Conservation (phyloP, 2,797 vertebrate species). For the Aulostomus chinensis region DNA sequence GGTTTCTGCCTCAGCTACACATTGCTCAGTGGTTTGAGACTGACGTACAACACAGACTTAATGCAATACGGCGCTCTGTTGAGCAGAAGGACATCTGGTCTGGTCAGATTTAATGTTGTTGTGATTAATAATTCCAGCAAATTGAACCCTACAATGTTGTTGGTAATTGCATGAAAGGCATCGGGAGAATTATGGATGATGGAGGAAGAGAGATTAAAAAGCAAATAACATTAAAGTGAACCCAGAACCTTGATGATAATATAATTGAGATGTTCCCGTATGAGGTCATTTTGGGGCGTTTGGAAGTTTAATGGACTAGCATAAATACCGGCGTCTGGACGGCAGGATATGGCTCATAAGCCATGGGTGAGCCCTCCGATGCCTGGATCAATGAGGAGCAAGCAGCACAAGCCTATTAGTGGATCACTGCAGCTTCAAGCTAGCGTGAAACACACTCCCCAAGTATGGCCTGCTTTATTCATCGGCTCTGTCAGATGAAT, state of each 20-base stretch:
- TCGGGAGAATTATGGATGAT: background rate
- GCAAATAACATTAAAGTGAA: slow-evolving; percentile 24
- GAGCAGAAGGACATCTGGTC: slow-evolving; percentile 38
- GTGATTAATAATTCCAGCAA: slow-evolving; percentile 32
- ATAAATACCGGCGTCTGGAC: slow-evolving; percentile 41
- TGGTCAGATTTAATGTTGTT: slow-evolving; percentile 30
- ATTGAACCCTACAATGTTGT: slow-evolving; percentile 24
- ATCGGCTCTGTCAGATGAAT: slow-evolving; percentile 70
- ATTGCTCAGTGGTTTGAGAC: slow-evolving; percentile 35
- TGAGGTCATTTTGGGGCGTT: slow-evolving; percentile 41
- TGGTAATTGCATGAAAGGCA: slow-evolving; percentile 12
- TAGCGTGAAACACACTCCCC: slow-evolving; percentile 37
- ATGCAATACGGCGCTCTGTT: slow-evolving; percentile 19
- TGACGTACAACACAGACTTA: slow-evolving; percentile 18
- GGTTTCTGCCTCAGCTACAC: slow-evolving; percentile 15
- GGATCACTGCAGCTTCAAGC: slow-evolving; percentile 62
- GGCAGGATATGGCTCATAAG: slow-evolving; percentile 60
- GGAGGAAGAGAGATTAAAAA: slow-evolving; percentile 17
- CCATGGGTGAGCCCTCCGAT: slow-evolving; percentile 42
- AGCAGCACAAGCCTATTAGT: slow-evolving; percentile 66
- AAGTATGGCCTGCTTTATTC: slow-evolving; percentile 57
- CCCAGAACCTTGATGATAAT: slow-evolving; percentile 26
- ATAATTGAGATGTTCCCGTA: slow-evolving; percentile 58
- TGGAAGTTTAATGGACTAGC: slow-evolving; percentile 59
- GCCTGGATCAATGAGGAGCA: slow-evolving; percentile 68